phyloP scores from a whole-genome alignment of 2,113 vertebrate genomes.

The Calyptommatus sinebrachiatus region DNA sequence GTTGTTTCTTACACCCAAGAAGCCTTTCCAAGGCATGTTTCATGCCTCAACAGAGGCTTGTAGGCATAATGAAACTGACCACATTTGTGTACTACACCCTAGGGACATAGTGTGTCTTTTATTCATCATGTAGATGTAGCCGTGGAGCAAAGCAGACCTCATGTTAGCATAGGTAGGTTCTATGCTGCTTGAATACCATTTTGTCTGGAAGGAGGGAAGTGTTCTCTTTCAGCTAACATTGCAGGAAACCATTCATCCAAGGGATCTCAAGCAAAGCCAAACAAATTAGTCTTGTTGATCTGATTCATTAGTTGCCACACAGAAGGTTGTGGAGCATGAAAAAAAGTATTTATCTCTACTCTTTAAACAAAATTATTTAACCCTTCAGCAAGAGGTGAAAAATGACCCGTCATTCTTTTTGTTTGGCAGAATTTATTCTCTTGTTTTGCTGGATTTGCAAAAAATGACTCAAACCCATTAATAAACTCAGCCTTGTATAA shows the following conservation, averaged over 20 bases:
- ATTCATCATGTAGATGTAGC: no score
- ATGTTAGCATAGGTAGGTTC: background rate
- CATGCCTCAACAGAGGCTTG: no score
- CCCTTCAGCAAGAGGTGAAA: background rate
- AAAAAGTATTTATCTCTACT: constrained; percentile 32
- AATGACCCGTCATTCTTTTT: fast-evolving
- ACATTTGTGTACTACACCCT: no score
- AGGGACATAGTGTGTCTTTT: no score
- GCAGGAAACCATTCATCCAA: constrained; percentile 22
- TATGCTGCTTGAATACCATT: constrained; percentile 18
- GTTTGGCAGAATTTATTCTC: constrained; percentile 16
- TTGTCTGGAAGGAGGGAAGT: constrained; percentile 8
- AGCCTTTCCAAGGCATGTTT: no score
- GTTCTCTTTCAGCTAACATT: constrained; percentile 12
- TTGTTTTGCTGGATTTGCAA: constrained; percentile 17
- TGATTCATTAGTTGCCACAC: background rate
- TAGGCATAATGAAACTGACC: no score
- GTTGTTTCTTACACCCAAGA: no score
- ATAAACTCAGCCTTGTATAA: background rate
- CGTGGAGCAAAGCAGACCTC: background rate
- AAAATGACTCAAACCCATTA: background rate
- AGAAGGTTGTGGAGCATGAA: constrained; percentile 25
- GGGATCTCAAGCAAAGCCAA: constrained; percentile 25
- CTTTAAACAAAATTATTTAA: constrained; percentile 24
- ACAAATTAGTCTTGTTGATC: constrained; percentile 25